Conservation (phyloP, 1,140 invertebrate genomes). For the Maniola jurtina region DNA sequence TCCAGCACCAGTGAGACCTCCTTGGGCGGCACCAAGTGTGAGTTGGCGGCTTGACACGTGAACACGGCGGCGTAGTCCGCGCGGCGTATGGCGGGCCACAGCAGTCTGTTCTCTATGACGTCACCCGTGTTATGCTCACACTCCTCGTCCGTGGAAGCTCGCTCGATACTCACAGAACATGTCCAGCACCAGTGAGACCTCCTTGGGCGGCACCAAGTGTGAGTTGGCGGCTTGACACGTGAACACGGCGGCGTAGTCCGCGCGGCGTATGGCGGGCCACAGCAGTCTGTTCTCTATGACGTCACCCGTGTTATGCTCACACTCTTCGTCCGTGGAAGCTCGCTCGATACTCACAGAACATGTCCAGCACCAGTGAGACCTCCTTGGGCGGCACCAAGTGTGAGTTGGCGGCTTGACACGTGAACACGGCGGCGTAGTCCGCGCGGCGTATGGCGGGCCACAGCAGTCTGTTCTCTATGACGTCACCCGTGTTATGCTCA, state of each 20-base stretch:
- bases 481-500: constrained; percentile 89
- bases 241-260: constrained; percentile 82
- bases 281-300: constrained; percentile 90
- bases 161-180: constrained; percentile 90
- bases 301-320: constrained; percentile 89
- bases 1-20: constrained; percentile 87
- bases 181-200: constrained; percentile 86
- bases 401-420: constrained; percentile 91
- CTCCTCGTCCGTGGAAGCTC: too few relatives aligned
- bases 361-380: constrained; percentile 86
- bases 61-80: constrained; percentile 79
- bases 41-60: constrained; percentile 91
- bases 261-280: constrained; percentile 88
- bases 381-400: constrained; percentile 87
- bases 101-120: constrained; percentile 59
- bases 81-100: constrained; percentile 88
- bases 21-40: constrained; percentile 86
- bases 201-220: constrained; percentile 86
- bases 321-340: constrained; percentile 91
- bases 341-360: constrained; percentile 90
- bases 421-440: constrained; percentile 90
- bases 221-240: constrained; percentile 92
- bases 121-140: too few relatives aligned
- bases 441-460: constrained; percentile 87
- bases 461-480: constrained; percentile 89